Conservation (phyloP, 2,888 invertebrate species). For the Apantesis nais region DNA sequence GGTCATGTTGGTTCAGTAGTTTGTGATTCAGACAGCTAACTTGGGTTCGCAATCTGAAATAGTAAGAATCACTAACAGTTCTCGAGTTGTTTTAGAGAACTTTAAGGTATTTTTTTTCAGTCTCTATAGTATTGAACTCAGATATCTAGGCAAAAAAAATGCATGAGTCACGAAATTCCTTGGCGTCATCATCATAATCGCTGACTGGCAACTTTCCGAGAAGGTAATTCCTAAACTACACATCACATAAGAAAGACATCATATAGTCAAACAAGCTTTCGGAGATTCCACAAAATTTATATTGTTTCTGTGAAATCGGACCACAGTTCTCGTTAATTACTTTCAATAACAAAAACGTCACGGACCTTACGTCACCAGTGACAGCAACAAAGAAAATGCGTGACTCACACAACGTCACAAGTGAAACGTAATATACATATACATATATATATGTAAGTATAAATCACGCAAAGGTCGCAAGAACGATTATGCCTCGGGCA, state of each 20-base stretch:
- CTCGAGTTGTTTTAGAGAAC: not conserved
- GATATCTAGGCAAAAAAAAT: not conserved
- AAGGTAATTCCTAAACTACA: not conserved
- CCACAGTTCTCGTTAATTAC: conserved; percentile 3
- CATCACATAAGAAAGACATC: not conserved
- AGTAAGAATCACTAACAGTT: not conserved
- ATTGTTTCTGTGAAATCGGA: conserved; percentile 4
- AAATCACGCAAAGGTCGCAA: conserved; percentile 16
- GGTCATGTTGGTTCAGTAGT: not conserved
- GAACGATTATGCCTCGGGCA: conserved; percentile 5
- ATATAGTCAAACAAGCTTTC: not conserved
- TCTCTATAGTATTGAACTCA: not conserved
- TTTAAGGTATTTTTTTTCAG: not conserved
- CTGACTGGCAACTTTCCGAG: not conserved
- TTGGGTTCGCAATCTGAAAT: not conserved
- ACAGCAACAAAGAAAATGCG: conserved; percentile 13
- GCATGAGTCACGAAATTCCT: not conserved
- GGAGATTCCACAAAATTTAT: conserved; percentile 12
- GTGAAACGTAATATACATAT: conserved; percentile 17
- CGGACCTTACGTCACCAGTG: conserved; percentile 1
- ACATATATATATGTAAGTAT: not conserved
- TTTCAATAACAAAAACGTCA: conserved; percentile 21
- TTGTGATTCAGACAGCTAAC: not conserved
- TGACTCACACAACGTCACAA: conserved; percentile 18
- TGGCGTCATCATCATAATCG: not conserved